phyloP scores from a whole-genome alignment of 2,888 invertebrate species.

The Merodon equestris region DNA sequence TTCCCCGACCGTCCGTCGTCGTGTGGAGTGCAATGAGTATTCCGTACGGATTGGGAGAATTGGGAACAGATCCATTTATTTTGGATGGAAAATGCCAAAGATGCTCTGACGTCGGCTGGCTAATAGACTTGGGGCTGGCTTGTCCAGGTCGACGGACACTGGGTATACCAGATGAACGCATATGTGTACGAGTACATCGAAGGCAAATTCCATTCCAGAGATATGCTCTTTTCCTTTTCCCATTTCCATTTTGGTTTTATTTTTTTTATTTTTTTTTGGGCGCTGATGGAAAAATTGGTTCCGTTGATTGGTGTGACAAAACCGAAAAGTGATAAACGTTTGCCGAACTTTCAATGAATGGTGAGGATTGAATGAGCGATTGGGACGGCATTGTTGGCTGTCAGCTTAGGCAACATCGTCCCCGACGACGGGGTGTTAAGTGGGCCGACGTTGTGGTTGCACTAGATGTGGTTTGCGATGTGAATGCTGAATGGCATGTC shows the following conservation, averaged over 20 bases:
- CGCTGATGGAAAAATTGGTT: slow-evolving; percentile 16
- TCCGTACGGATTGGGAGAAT: slow-evolving; percentile 19
- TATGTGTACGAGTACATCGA: too few species aligned
- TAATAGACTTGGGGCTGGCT: slow-evolving; percentile 21
- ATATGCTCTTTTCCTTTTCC: too few species aligned
- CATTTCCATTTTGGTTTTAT: not conserved
- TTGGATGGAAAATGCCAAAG: slow-evolving; percentile 19
- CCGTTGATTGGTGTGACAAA: slow-evolving; percentile 48
- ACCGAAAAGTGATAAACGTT: slow-evolving; percentile 43
- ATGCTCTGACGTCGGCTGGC: not conserved
- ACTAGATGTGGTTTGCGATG: too few species aligned
- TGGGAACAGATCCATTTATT: slow-evolving; percentile 37
- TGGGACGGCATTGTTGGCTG: not conserved
- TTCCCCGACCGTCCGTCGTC: too few species aligned
- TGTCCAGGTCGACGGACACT: not conserved
- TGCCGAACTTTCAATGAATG: slow-evolving; percentile 23
- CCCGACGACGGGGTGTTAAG: too few species aligned
- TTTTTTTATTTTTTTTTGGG: not conserved
- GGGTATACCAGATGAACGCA: too few species aligned
- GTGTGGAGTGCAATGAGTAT: slow-evolving; percentile 49
- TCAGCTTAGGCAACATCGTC: too few species aligned
- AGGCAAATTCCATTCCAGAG: too few species aligned
- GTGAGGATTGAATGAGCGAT: slow-evolving; percentile 18
- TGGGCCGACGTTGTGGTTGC: not conserved
- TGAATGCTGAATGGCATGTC: too few species aligned